Evolutionary conservation across 2,888 invertebrate species (phyloP).

Genomic region (Dryobota labecula): DNA sequence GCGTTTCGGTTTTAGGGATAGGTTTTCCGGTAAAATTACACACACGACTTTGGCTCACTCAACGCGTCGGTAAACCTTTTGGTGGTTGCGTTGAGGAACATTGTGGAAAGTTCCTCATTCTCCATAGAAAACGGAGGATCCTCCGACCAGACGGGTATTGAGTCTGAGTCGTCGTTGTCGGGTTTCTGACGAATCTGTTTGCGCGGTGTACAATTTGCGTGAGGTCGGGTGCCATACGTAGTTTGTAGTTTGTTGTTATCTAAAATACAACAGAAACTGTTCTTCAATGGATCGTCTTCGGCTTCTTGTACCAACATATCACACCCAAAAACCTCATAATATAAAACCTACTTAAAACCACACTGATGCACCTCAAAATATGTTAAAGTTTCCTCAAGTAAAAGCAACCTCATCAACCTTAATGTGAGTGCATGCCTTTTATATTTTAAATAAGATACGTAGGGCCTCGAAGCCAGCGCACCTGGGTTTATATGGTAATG

Average conservation of each 20-base stretch:
- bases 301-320: neutral
- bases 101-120: neutral
- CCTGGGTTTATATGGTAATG: constrained; percentile 58
- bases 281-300: neutral
- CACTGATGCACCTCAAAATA: constrained; percentile 29
- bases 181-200: neutral
- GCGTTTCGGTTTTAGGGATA: too few relatives aligned
- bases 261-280: neutral
- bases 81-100: neutral
- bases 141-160: neutral
- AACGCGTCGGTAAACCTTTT: neutral
- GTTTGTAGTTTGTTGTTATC: neutral
- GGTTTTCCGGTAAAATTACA: too few relatives aligned
- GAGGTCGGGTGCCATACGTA: neutral
- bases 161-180: too few relatives aligned
- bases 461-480: constrained; percentile 40
- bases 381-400: constrained; percentile 8
- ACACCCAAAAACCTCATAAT: neutral
- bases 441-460: constrained; percentile 55
- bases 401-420: constrained; percentile 33
- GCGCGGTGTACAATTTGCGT: neutral
- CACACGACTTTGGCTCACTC: neutral
- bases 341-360: neutral
- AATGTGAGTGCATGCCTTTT: constrained; percentile 42
- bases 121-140: too few relatives aligned